Evolutionary conservation across 2,797 vertebrate genomes (phyloP).

Genomic region (Limosa lapponica): DNA sequence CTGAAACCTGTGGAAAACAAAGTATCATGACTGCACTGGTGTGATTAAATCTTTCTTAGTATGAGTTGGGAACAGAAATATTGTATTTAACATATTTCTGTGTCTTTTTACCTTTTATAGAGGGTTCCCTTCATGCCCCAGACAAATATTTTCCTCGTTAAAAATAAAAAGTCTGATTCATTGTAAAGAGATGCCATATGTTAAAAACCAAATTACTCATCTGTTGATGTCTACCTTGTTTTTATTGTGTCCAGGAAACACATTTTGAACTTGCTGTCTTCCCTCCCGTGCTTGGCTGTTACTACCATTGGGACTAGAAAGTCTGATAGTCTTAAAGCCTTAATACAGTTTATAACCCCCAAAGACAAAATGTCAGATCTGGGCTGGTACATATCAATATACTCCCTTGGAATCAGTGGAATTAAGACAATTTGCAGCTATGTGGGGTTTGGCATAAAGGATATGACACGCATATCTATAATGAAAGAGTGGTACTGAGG

Average conservation of each 20-base stretch:
- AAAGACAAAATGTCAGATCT: not conserved
- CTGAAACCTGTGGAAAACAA: constrained; percentile 43
- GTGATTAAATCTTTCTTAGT: not conserved
- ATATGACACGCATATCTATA: not conserved
- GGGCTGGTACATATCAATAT: not conserved
- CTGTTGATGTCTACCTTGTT: not conserved
- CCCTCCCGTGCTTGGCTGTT: not conserved
- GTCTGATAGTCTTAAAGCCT: not conserved
- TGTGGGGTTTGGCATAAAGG: not conserved
- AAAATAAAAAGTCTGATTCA: not conserved
- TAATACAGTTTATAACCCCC: not conserved
- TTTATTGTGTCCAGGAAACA: not conserved
- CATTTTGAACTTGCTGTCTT: not conserved
- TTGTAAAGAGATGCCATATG: not conserved
- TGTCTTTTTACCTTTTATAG: not conserved
- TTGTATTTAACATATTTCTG: not conserved
- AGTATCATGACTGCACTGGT: not conserved
- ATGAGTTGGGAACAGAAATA: constrained; percentile 1
- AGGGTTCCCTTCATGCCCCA: not conserved
- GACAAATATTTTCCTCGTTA: not conserved
- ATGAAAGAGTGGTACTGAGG: not conserved
- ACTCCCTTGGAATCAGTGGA: not conserved
- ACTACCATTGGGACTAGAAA: not conserved
- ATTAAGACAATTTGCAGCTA: not conserved
- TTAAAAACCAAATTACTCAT: not conserved